phyloP scores from a whole-genome alignment of 2,113 vertebrate genomes.

The Pipra filicauda region DNA sequence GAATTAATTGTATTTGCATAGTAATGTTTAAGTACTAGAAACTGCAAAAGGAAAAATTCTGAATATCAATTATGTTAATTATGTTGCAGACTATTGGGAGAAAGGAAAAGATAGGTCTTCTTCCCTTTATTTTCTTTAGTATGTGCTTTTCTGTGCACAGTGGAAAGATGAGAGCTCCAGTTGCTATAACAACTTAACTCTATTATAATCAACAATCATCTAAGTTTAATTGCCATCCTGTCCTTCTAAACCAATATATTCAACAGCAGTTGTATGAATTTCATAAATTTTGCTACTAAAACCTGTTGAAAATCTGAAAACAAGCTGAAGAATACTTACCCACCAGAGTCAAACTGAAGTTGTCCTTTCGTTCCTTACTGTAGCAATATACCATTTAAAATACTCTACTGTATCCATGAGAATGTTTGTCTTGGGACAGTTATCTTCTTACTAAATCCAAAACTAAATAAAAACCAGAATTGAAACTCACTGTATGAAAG shows the following conservation, averaged over 20 bases:
- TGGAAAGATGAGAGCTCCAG: conserved; percentile 3
- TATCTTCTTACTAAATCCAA: background rate
- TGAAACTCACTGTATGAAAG: background rate
- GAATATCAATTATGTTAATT: conserved; percentile 22
- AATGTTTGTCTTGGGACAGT: background rate
- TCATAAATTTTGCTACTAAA: background rate
- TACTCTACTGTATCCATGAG: background rate
- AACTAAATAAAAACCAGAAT: background rate
- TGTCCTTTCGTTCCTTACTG: background rate
- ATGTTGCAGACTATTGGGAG: background rate
- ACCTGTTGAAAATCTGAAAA: background rate
- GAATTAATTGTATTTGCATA: conserved; percentile 33
- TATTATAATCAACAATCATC: conserved; percentile 38
- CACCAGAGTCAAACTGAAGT: background rate
- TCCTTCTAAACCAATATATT: conserved; percentile 20
- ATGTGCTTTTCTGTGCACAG: background rate
- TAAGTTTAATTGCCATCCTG: conserved; percentile 21
- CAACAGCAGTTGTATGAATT: background rate
- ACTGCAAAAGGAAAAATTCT: background rate
- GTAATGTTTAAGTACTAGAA: conserved; percentile 1
- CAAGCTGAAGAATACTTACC: background rate
- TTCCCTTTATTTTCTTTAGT: background rate
- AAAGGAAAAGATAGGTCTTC: background rate
- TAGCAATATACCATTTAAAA: background rate
- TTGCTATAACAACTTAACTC: conserved; percentile 64